Percentiles rank a stretch among this genome's conserved stretches.
These are phyloP conservation scores for Varroa destructor DNA, from an alignment of 1,140 invertebrate species.

Conservation along the genomic window DNA sequence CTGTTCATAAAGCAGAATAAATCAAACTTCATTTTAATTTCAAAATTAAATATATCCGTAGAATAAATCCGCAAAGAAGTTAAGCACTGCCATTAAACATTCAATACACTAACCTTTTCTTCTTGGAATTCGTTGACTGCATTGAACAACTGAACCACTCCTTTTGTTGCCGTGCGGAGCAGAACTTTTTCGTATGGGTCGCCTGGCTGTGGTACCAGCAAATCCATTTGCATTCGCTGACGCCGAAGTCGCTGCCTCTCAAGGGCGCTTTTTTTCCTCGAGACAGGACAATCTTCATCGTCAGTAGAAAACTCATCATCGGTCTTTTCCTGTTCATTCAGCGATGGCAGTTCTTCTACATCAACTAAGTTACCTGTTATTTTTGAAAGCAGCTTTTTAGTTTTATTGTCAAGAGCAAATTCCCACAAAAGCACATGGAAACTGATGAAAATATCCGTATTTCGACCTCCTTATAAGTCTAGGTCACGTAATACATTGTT, in stretches of 20 bases:
- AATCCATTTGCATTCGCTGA: background rate
- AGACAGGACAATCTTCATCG: background rate
- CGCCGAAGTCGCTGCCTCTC: background rate
- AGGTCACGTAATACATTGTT: no score
- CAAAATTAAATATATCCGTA: no score
- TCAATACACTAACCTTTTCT: background rate
- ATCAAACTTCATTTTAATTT: no score
- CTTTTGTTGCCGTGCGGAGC: conserved; percentile 8
- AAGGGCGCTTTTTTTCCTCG: background rate
- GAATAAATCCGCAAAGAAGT: no score
- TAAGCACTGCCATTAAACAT: no score
- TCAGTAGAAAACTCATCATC: background rate
- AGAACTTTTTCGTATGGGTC: conserved; percentile 19
- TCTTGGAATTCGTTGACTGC: conserved; percentile 20
- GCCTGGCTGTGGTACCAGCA: conserved; percentile 1
- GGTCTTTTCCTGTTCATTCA: background rate
- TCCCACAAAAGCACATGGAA: no score
- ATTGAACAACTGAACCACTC: conserved; percentile 25
- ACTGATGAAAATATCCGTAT: no score
- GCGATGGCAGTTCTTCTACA: background rate
- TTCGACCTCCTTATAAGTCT: no score
- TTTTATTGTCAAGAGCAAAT: no score
- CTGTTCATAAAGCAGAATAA: no score
- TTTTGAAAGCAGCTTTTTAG: background rate
- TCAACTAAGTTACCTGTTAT: conserved; percentile 11